A percentile compares a stretch with the other conserved stretches of the same genome.
Conservation (phyloP, 1,140 invertebrate genomes). For the Planococcus citri region DNA sequence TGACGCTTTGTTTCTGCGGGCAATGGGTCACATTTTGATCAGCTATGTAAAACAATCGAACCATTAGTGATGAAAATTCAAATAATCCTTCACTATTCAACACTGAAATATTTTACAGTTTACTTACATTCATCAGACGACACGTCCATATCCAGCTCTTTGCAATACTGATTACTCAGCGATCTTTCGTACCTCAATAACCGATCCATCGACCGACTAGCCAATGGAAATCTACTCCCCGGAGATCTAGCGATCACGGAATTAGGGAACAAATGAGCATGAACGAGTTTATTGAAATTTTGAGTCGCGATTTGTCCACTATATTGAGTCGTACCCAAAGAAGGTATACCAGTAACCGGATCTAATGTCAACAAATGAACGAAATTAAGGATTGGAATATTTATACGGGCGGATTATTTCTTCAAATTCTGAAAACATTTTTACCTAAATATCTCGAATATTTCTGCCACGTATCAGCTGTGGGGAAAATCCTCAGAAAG, state of each 20-base stretch:
- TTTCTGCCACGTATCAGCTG: conserved; percentile 69
- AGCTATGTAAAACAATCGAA: not conserved
- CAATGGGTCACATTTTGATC: not conserved
- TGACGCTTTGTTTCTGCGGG: conserved; percentile 30
- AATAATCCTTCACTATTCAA: not conserved
- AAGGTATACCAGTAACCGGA: not conserved
- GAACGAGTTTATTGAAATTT: conserved; percentile 7
- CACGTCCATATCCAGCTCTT: conserved; percentile 1
- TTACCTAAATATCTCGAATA: conserved; percentile 58
- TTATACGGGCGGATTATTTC: not conserved
- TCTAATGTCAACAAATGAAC: not conserved
- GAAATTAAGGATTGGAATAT: not conserved
- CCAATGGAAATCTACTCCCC: not conserved
- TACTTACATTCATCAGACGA: conserved; percentile 21
- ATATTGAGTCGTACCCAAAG: conserved; percentile 1
- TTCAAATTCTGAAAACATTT: not conserved
- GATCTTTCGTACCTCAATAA: not conserved
- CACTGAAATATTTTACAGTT: not conserved
- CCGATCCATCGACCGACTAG: not conserved
- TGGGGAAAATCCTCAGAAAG: conserved; percentile 85
- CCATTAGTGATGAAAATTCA: not conserved
- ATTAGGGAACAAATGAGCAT: not conserved
- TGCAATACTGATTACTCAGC: not conserved
- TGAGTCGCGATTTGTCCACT: not conserved
- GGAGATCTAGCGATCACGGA: not conserved